phyloP scores from a whole-genome alignment of 2,113 vertebrate species.

The Actenoides hombroni region DNA sequence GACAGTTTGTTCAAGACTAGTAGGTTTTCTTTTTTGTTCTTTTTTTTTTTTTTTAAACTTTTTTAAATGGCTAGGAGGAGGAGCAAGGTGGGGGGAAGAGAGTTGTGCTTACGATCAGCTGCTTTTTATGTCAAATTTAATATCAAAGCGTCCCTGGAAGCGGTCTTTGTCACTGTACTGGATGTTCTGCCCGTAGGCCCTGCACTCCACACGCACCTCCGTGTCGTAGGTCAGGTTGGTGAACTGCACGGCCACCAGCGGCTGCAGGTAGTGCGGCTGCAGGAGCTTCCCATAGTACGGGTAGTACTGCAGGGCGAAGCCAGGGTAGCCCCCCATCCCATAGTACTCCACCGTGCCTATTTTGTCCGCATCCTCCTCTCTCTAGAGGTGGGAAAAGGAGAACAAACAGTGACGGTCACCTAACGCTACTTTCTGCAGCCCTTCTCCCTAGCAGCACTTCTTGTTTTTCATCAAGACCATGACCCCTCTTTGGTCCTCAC shows the following conservation, averaged over 20 bases:
- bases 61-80: slow-evolving; percentile 79
- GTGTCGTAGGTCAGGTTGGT: slow-evolving; percentile 81
- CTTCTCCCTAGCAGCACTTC: not conserved
- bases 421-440: fast-evolving
- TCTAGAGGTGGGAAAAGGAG: slow-evolving; percentile 65
- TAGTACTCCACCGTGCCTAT: slow-evolving; percentile 82
- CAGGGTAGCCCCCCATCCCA: slow-evolving; percentile 72
- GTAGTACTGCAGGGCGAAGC: slow-evolving; percentile 95
- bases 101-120: slow-evolving; percentile 87
- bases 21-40: slow-evolving; percentile 80
- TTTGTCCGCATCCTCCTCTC: slow-evolving; percentile 80
- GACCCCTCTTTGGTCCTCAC: not conserved
- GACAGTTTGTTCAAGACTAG: slow-evolving; percentile 99
- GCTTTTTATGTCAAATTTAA: slow-evolving; percentile 88
- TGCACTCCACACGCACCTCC: slow-evolving; percentile 93
- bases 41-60: slow-evolving; percentile 72
- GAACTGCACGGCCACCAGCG: slow-evolving; percentile 92
- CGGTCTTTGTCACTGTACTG: slow-evolving; percentile 94
- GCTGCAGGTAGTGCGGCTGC: slow-evolving; percentile 92
- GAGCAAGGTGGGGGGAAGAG: slow-evolving; percentile 44
- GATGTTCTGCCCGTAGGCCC: slow-evolving; percentile 88
- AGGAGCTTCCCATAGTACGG: slow-evolving; percentile 93
- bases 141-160: slow-evolving; percentile 96
- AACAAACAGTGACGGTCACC: not conserved
- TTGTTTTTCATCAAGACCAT: fast-evolving